These are phyloP conservation scores for Clarias batrachus DNA, from an alignment of 2,113 vertebrate genomes.

Conservation along the genomic window DNA sequence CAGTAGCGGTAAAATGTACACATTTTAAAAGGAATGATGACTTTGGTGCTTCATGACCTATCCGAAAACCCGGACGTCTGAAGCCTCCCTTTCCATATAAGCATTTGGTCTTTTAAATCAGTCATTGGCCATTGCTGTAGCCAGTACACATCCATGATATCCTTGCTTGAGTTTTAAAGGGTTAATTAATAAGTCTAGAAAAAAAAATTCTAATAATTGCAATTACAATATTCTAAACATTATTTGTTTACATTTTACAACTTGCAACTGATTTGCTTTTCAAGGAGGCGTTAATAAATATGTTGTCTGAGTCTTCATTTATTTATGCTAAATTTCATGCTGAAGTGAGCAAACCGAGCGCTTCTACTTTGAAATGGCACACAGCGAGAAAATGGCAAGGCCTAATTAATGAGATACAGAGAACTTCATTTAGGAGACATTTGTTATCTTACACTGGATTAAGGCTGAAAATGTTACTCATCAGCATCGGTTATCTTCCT, in stretches of 20 bases:
- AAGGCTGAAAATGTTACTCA: slow-evolving; percentile 34
- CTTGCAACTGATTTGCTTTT: not conserved
- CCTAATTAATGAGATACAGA: slow-evolving; percentile 24
- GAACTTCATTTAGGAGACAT: slow-evolving; percentile 24
- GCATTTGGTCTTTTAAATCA: no score
- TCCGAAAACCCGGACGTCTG: no score
- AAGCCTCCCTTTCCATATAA: no score
- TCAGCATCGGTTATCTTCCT: slow-evolving; percentile 27
- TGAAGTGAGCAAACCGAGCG: not conserved
- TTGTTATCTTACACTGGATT: slow-evolving; percentile 21
- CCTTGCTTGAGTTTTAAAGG: no score
- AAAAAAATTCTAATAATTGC: not conserved
- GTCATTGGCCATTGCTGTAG: no score
- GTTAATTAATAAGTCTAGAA: not conserved
- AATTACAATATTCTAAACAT: not conserved
- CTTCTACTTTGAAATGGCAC: not conserved
- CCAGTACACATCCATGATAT: no score
- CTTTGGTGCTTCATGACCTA: no score
- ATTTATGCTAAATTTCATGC: slow-evolving; percentile 6
- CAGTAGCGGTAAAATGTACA: no score
- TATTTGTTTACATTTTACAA: not conserved
- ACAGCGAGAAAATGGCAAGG: not conserved
- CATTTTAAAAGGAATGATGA: no score
- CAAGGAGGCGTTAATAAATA: not conserved
- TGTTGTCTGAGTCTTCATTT: not conserved